phyloP scores from a whole-genome alignment of 30 jellyfish, hydroid and myxozoan genomes.

The Aurelia aurita complex sp. Pacific region DNA sequence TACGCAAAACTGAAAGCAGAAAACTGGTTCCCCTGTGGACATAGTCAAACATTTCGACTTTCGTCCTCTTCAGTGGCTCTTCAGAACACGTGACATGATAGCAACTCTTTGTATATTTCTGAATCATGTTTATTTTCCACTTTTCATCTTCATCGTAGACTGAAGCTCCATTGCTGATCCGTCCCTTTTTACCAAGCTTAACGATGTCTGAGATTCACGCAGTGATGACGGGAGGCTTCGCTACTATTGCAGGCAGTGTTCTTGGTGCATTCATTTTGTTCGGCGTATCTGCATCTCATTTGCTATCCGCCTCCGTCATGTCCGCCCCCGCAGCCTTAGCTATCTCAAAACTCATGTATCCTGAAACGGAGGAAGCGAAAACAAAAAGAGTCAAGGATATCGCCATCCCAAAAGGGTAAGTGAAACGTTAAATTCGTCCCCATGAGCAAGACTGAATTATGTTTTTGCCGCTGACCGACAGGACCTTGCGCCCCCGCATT shows the following conservation, averaged over 20 bases:
- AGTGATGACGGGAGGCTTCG: constrained; percentile 96
- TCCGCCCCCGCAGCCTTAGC: constrained; percentile 99
- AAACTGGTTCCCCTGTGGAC: no score
- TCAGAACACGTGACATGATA: no score
- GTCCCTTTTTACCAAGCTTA: constrained; percentile 86
- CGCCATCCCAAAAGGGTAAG: constrained; percentile 74
- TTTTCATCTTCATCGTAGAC: constrained; percentile 46
- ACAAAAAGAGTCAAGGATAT: constrained; percentile 60
- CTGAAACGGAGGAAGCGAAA: constrained; percentile 78
- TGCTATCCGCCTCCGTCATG: constrained; percentile 95
- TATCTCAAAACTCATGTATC: constrained; percentile 90
- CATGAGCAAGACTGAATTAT: no score
- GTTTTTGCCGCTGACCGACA: no score
- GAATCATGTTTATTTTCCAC: no score
- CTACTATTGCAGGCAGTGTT: constrained; percentile 97
- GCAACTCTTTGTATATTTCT: no score
- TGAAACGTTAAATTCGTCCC: no score
- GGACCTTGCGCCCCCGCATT: no score
- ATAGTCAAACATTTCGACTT: no score
- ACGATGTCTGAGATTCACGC: constrained; percentile 90
- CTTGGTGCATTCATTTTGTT: constrained; percentile 79
- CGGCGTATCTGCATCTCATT: constrained; percentile 94
- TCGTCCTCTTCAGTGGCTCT: no score
- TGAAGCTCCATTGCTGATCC: constrained; percentile 91
- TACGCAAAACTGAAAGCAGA: no score